Evolutionary conservation across 2,797 vertebrate genomes (phyloP).

Genomic region (Malacoctenus gilli): DNA sequence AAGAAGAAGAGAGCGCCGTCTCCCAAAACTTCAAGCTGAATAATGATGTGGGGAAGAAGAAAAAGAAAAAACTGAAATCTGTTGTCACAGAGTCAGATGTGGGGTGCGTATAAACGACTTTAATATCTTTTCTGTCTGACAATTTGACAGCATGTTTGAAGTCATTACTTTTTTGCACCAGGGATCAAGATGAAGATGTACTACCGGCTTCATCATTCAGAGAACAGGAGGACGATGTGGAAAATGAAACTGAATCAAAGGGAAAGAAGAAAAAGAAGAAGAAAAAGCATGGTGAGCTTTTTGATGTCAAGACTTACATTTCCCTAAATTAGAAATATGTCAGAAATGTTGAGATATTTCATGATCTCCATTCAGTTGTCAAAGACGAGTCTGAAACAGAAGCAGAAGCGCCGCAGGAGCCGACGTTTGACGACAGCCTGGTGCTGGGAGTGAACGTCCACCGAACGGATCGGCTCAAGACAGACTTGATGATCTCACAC

Average conservation of each 20-base stretch:
- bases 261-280: slow-evolving; percentile 88
- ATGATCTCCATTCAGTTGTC: slow-evolving; percentile 45
- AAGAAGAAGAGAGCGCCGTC: slow-evolving; percentile 74
- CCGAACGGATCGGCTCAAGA: slow-evolving; percentile 89
- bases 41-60: slow-evolving; percentile 87
- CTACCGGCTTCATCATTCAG: too few relatives aligned
- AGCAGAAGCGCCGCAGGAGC: slow-evolving; percentile 60
- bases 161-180: slow-evolving; percentile 16
- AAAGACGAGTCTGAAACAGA: slow-evolving; percentile 67
- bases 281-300: slow-evolving; percentile 73
- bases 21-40: slow-evolving; percentile 73
- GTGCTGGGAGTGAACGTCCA: slow-evolving; percentile 92
- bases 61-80: slow-evolving; percentile 86
- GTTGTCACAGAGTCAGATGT: slow-evolving; percentile 74
- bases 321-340: too few relatives aligned
- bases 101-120: slow-evolving; percentile 53
- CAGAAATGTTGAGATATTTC: neutral
- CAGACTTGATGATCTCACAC: slow-evolving; percentile 88
- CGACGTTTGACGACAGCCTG: slow-evolving; percentile 84
- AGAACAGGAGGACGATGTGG: slow-evolving; percentile 58
- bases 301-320: too few relatives aligned
- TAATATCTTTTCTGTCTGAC: too few relatives aligned
- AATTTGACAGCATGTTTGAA: too few relatives aligned
- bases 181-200: slow-evolving; percentile 58
- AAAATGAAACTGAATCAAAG: slow-evolving; percentile 77